Conservation (phyloP, 2,888 invertebrate genomes). For the Acholoe squamosa region DNA sequence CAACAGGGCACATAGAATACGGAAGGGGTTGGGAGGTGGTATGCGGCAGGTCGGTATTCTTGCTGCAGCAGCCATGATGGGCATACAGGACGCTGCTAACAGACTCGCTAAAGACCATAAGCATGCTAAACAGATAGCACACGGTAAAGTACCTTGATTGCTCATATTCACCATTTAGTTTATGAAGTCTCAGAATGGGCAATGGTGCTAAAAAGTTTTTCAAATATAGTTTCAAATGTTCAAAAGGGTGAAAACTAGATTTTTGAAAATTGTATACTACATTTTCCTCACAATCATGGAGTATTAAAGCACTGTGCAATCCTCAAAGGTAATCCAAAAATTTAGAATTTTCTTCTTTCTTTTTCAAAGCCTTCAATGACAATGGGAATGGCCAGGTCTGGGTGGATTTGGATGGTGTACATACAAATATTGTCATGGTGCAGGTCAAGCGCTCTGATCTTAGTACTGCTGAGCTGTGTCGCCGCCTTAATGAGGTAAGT, state of each 20-base stretch:
- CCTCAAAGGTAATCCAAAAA: too few relatives aligned
- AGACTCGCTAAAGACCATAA: constrained; percentile 90
- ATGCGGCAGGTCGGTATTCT: constrained; percentile 96
- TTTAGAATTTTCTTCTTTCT: too few relatives aligned
- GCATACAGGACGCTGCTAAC: constrained; percentile 89
- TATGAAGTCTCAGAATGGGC: too few relatives aligned
- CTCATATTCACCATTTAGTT: too few relatives aligned
- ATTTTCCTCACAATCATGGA: too few relatives aligned
- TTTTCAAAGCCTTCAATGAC: constrained; percentile 63
- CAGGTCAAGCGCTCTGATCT: constrained; percentile 64
- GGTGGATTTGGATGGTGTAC: constrained; percentile 67
- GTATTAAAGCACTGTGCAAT: too few relatives aligned
- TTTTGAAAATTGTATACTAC: too few relatives aligned
- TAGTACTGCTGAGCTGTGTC: constrained; percentile 63
- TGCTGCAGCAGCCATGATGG: constrained; percentile 94
- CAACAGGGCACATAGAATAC: constrained; percentile 91
- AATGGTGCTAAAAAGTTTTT: too few relatives aligned
- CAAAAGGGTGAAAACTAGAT: too few relatives aligned
- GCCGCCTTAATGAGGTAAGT: constrained; percentile 67
- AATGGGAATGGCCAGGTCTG: constrained; percentile 56
- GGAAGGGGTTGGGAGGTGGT: constrained; percentile 96
- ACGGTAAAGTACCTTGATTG: constrained; percentile 60
- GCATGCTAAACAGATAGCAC: constrained; percentile 68
- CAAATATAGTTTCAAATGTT: too few relatives aligned
- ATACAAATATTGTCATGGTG: constrained; percentile 69